Evolutionary conservation across 2,113 vertebrate genomes (phyloP).

Genomic region (Serinus canaria): DNA sequence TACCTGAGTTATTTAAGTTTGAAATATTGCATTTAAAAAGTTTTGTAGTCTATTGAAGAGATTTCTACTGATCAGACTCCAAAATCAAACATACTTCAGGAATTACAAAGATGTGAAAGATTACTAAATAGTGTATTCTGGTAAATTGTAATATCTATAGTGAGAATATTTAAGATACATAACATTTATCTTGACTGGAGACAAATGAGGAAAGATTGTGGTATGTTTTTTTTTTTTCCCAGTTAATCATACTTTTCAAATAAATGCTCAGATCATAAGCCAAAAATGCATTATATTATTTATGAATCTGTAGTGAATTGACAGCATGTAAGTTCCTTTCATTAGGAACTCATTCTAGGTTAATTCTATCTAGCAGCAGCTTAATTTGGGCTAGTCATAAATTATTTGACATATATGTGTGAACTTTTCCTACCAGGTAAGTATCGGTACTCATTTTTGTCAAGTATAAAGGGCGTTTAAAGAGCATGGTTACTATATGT

Average conservation of each 20-base stretch:
- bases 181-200: not conserved
- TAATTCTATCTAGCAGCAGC: not conserved
- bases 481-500: slow-evolving; percentile 41
- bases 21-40: not conserved
- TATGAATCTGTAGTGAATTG: not conserved
- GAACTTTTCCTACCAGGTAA: slow-evolving; percentile 47
- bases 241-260: not conserved
- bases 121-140: not conserved
- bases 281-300: not conserved
- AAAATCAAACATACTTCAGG: not conserved
- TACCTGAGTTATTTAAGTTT: not conserved
- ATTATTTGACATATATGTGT: slow-evolving; percentile 3
- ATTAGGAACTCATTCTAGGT: not conserved
- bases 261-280: not conserved
- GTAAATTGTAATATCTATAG: not conserved
- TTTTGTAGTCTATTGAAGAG: not conserved
- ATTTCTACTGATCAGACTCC: not conserved
- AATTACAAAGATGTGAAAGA: not conserved
- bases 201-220: not conserved
- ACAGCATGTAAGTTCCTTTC: not conserved
- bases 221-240: not conserved
- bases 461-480: slow-evolving; percentile 48
- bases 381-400: not conserved
- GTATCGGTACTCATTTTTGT: slow-evolving; percentile 45
- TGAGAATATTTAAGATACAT: not conserved